Conservation (phyloP, 2,797 vertebrate species). For the Anabas testudineus region DNA sequence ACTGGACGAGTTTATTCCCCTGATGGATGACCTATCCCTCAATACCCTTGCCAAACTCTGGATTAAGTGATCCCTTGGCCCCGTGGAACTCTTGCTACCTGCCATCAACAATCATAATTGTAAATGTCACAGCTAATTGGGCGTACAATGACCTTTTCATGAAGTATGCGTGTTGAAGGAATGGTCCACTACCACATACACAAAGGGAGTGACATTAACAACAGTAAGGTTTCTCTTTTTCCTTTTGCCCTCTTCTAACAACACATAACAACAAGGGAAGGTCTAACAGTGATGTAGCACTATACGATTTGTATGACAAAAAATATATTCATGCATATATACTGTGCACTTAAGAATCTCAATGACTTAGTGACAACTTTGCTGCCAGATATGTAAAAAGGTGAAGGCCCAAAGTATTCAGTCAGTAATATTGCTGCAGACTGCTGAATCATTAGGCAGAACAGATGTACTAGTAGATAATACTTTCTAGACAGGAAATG, state of each 20-base stretch:
- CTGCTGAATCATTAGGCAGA: slow-evolving; percentile 11
- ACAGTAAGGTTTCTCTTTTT: neutral
- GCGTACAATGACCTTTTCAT: slow-evolving; percentile 77
- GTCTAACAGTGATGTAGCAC: neutral
- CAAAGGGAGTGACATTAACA: slow-evolving; percentile 9
- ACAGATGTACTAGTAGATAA: slow-evolving; percentile 18
- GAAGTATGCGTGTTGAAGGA: slow-evolving; percentile 47
- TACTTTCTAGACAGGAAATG: slow-evolving; percentile 5
- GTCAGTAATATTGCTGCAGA: slow-evolving; percentile 15
- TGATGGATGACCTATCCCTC: slow-evolving; percentile 65
- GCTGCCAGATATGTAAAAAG: too few relatives aligned
- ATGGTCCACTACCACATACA: slow-evolving; percentile 32
- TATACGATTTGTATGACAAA: neutral
- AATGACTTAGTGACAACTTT: too few relatives aligned
- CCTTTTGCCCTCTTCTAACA: neutral
- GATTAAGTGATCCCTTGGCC: slow-evolving; percentile 71
- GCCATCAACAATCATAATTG: slow-evolving; percentile 72
- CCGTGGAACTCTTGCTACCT: slow-evolving; percentile 65
- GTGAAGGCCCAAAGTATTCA: too few relatives aligned
- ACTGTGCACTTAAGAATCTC: too few relatives aligned
- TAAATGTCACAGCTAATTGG: slow-evolving; percentile 82
- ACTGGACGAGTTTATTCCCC: slow-evolving; percentile 29
- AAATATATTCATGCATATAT: too few relatives aligned
- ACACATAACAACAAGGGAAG: neutral
- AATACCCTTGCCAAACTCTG: slow-evolving; percentile 44